Base-by-base conservation (phyloP, 2,113 vertebrate species). In the Madoqua kirkii region DNA sequence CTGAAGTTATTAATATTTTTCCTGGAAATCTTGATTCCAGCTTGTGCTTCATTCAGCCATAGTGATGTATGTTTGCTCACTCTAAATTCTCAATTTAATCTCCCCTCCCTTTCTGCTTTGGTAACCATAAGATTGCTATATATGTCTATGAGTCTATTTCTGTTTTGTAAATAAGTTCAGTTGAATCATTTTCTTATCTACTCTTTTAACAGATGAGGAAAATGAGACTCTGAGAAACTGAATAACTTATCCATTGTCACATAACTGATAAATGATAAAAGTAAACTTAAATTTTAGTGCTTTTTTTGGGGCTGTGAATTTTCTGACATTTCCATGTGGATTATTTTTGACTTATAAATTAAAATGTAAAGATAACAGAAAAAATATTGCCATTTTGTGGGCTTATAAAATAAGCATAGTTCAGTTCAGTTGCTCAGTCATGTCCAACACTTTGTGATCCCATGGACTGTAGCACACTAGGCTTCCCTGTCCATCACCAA, bases 401-500 rank as follows among this genome's bases (percentile, higher is more conserved):
- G 71, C 23, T 76, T 76, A 43, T 43, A 76, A 76, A 40, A 40
- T 74, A 19, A 71, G 3, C 25, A 40, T 40, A 74, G 10, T 40
- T 71, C n/a, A 40, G n/a, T 74, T 74, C 67, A 74, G 67, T 74
- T 0, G 0, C 67, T 40, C 19, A 40, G 67, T 71, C 3, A 0
- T 23, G 2, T 74, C n/a, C 67, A 74, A 23, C n/a, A 40, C 67
- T 74, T 71, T 74, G 19, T 40, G n/a, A 74, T 36, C n/a, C n/a
- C 19, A 40, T 40, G 67, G 67, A 40, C 67, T 40, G 19, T 0
- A 23, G n/a, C n/a, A 74, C n/a, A 74, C 67, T 21, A 40, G n/a
- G 10, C n/a, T 40, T 74, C n/a, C 19, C n/a, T 40, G n/a, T 74
- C 67, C 36, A 74, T 74, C n/a, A 74, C 19, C n/a, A 74, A 40